Percentiles rank a stretch among this genome's conserved stretches.
Evolutionary conservation across 2,888 invertebrate genomes (phyloP).

Genomic region (Diplolepis rosae): DNA sequence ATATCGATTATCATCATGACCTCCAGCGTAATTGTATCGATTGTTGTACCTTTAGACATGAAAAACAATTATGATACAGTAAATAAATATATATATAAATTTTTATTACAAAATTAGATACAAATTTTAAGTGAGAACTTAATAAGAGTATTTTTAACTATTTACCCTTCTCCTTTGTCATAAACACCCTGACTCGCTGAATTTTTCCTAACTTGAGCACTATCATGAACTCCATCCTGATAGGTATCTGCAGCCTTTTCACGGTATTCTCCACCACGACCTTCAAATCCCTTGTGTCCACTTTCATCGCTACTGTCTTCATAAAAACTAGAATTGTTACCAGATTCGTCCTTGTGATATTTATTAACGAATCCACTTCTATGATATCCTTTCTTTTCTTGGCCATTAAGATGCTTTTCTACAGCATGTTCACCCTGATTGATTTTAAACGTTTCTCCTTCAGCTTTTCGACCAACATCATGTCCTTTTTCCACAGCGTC

Average conservation of each 20-base stretch:
- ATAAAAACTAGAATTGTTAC: conserved; percentile 81
- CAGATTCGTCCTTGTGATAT: conserved; percentile 83
- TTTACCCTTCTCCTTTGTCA: conserved; percentile 53
- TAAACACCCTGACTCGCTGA: conserved; percentile 40
- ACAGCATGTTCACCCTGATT: conserved; percentile 53
- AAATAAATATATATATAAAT: no score
- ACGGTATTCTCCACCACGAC: conserved; percentile 63
- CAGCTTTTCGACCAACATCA: conserved; percentile 74
- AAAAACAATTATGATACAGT: not conserved
- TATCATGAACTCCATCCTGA: conserved; percentile 49
- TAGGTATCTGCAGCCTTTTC: conserved; percentile 52
- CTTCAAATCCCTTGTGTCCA: conserved; percentile 67
- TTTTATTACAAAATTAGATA: no score
- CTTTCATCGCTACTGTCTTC: conserved; percentile 78
- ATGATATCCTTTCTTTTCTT: conserved; percentile 81
- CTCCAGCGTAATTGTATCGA: conserved; percentile 73
- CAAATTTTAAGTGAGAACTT: no score
- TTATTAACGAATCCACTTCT: conserved; percentile 82
- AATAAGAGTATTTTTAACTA: not conserved
- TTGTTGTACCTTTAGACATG: conserved; percentile 66
- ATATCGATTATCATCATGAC: conserved; percentile 75
- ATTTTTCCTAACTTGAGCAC: conserved; percentile 43
- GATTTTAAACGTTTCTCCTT: conserved; percentile 70
- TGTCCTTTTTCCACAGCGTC: conserved; percentile 74
- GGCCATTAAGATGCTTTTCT: conserved; percentile 51